phyloP scores from a whole-genome alignment of 2,888 invertebrate species.

The Ornithoptera priamus region DNA sequence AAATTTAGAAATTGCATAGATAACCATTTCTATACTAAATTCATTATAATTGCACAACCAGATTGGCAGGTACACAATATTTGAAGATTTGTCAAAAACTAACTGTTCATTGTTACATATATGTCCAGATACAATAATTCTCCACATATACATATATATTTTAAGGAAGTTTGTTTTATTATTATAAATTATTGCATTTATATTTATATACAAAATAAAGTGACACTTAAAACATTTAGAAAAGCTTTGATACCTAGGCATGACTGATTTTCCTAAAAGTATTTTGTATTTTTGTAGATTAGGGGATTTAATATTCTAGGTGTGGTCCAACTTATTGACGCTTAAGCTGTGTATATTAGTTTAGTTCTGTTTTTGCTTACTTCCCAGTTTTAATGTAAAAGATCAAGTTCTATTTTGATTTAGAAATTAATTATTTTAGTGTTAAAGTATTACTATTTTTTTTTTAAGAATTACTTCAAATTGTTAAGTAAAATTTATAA shows the following conservation, averaged over 20 bases:
- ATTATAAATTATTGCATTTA: not conserved
- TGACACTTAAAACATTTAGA: not conserved
- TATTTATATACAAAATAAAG: not conserved
- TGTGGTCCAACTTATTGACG: conserved; percentile 17
- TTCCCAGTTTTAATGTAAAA: conserved; percentile 1
- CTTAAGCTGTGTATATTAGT: conserved; percentile 18
- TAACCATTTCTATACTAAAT: too few species aligned
- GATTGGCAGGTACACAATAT: not conserved
- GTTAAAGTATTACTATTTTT: not conserved
- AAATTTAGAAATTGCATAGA: too few species aligned
- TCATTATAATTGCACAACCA: not conserved
- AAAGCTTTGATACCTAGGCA: conserved; percentile 7
- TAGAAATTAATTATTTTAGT: not conserved
- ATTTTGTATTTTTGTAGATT: conserved; percentile 16
- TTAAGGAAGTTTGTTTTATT: not conserved
- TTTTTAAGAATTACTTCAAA: not conserved
- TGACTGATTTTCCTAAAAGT: conserved; percentile 26
- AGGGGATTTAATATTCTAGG: conserved; percentile 2
- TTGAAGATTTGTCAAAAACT: not conserved
- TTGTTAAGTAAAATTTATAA: not conserved
- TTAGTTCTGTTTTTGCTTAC: not conserved
- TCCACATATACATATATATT: not conserved
- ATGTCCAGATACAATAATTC: too few species aligned
- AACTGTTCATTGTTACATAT: too few species aligned
- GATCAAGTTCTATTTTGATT: not conserved